Evolutionary conservation across 2,888 invertebrate genomes (phyloP).

Genomic region (Tetragnatha montana): DNA sequence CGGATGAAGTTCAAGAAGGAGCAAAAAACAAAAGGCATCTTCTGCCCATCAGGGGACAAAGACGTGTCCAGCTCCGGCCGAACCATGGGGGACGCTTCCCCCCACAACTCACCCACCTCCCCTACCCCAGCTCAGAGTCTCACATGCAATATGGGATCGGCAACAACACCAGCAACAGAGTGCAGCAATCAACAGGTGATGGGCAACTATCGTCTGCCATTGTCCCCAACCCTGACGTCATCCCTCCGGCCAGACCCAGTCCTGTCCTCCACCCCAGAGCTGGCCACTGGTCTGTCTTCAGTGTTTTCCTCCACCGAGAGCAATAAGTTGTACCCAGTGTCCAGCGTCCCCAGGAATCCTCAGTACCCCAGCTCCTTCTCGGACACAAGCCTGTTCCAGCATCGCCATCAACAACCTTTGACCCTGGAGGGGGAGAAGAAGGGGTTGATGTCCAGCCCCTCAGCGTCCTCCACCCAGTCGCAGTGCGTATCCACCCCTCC

Average conservation of each 20-base stretch:
- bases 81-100: conserved; percentile 34
- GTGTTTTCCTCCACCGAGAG: conserved; percentile 17
- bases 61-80: conserved; percentile 39
- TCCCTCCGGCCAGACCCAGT: conserved; percentile 30
- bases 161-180: conserved; percentile 10
- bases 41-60: conserved; percentile 41
- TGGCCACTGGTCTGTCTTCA: conserved; percentile 24
- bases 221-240: conserved; percentile 29
- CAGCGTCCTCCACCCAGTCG: conserved; percentile 61
- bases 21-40: conserved; percentile 58
- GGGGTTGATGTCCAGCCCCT: conserved; percentile 45
- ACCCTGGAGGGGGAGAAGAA: conserved; percentile 43
- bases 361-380: conserved; percentile 46
- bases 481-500: conserved; percentile 49
- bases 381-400: conserved; percentile 29
- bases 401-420: conserved; percentile 40
- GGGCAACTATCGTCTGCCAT: conserved; percentile 20
- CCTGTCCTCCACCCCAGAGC: conserved; percentile 23
- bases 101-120: conserved; percentile 41
- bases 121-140: conserved; percentile 28
- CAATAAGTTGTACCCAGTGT: conserved; percentile 17
- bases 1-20: conserved; percentile 71
- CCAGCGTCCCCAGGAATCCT: conserved; percentile 32
- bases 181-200: not conserved
- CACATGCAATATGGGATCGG: conserved; percentile 9